These are phyloP conservation scores for Procambarus virginalis DNA, from an alignment of 1,140 invertebrate genomes.

Conservation along the genomic window DNA sequence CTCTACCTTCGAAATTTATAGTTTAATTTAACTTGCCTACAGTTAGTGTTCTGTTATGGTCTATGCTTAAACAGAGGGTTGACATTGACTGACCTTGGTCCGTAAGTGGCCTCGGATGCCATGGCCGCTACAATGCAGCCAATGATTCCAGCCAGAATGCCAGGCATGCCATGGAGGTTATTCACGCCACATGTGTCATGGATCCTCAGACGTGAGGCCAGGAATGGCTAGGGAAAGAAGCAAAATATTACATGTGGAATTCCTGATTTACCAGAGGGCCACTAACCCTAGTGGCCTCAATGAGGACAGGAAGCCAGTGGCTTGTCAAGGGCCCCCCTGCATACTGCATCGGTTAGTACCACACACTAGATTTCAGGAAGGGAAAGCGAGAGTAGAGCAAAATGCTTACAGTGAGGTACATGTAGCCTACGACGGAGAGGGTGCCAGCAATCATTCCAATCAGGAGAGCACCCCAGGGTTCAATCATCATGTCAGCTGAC, in stretches of 20 bases:
- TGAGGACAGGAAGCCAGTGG: too few relatives aligned
- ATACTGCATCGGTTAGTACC: too few relatives aligned
- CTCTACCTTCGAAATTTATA: not conserved
- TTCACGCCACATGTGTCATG: conserved; percentile 97
- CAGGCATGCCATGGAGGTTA: conserved; percentile 97
- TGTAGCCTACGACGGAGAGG: conserved; percentile 90
- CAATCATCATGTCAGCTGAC: conserved; percentile 85
- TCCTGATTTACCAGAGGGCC: too few relatives aligned
- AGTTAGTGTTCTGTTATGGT: not conserved
- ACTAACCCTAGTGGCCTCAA: too few relatives aligned
- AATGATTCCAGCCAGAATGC: conserved; percentile 86
- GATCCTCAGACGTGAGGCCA: conserved; percentile 82
- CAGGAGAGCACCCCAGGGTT: conserved; percentile 88
- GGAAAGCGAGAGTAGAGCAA: not conserved
- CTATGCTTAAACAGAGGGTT: too few relatives aligned
- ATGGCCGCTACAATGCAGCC: conserved; percentile 84
- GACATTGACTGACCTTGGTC: conserved; percentile 35
- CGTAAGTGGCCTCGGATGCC: conserved; percentile 77
- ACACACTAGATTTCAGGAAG: not conserved
- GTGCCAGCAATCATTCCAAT: conserved; percentile 87
- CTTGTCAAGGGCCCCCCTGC: too few relatives aligned
- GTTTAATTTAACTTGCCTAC: not conserved
- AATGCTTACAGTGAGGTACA: conserved; percentile 84
- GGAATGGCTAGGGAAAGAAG: conserved; percentile 79
- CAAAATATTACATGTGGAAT: too few relatives aligned